These are phyloP conservation scores for Myzus persicae DNA, from an alignment of 1,140 invertebrate species.

Conservation along the genomic window DNA sequence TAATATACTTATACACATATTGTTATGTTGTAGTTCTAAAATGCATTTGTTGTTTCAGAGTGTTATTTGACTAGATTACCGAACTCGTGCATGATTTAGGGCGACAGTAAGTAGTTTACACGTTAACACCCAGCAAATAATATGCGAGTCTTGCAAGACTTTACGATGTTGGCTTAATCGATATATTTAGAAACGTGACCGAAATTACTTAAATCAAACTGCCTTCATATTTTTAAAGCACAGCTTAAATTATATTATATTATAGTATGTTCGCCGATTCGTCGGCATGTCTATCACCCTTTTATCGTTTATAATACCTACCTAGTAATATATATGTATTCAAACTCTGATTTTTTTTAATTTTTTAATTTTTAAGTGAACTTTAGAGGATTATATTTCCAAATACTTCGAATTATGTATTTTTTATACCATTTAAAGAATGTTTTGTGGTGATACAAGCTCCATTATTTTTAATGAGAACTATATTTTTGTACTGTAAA, in stretches of 20 bases:
- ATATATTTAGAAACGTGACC: not conserved
- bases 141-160: not conserved
- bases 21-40: not conserved
- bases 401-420: not conserved
- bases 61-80: not conserved
- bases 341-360: not conserved
- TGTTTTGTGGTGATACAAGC: not conserved
- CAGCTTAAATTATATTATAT: not conserved
- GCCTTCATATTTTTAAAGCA: too few species aligned
- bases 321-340: not conserved
- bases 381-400: not conserved
- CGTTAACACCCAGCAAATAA: not conserved
- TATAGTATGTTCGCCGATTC: too few species aligned
- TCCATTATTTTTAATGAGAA: not conserved
- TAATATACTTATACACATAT: not conserved
- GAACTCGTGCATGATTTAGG: not conserved
- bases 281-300: not conserved
- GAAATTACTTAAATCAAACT: not conserved
- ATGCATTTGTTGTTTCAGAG: not conserved
- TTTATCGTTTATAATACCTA: not conserved
- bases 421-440: not conserved
- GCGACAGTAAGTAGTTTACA: not conserved
- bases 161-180: not conserved
- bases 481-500: not conserved
- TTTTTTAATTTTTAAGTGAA: not conserved